A percentile compares a stretch with the other conserved stretches of the same genome.
phyloP scores from a whole-genome alignment of 2,113 vertebrate genomes.

The Ranitomeya imitator region DNA sequence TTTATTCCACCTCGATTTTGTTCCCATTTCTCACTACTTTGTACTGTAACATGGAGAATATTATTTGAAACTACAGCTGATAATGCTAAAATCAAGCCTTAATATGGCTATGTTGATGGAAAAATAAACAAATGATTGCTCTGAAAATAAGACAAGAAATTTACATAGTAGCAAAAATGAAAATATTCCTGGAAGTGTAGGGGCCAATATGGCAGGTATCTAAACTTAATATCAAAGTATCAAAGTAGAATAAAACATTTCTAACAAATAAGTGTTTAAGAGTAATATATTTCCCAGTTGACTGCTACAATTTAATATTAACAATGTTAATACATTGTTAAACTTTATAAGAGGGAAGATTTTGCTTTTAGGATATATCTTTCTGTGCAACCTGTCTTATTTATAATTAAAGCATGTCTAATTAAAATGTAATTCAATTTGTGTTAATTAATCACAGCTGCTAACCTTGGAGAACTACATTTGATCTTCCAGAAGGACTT shows the following conservation, averaged over 20 bases:
- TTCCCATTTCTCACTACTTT: too few relatives aligned
- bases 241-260: not conserved
- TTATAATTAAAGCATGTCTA: constrained; percentile 29
- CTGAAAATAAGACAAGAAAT: too few relatives aligned
- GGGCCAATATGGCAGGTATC: too few relatives aligned
- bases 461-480: constrained; percentile 21
- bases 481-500: constrained; percentile 22
- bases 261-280: not conserved
- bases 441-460: constrained; percentile 34
- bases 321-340: not conserved
- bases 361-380: not conserved
- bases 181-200: too few relatives aligned
- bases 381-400: not conserved
- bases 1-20: too few relatives aligned
- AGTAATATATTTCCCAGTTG: not conserved
- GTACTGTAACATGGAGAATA: too few relatives aligned
- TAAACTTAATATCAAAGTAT: not conserved
- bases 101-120: too few relatives aligned
- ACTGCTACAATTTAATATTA: not conserved
- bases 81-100: too few relatives aligned
- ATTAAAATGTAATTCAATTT: constrained; percentile 29
- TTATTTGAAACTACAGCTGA: too few relatives aligned
- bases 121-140: too few relatives aligned
- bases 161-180: too few relatives aligned
- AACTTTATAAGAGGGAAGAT: not conserved